Percentiles rank a stretch among this genome's conserved stretches.
Conservation (phyloP, 2,888 invertebrate genomes). For the Listrodromus nycthemerus region DNA sequence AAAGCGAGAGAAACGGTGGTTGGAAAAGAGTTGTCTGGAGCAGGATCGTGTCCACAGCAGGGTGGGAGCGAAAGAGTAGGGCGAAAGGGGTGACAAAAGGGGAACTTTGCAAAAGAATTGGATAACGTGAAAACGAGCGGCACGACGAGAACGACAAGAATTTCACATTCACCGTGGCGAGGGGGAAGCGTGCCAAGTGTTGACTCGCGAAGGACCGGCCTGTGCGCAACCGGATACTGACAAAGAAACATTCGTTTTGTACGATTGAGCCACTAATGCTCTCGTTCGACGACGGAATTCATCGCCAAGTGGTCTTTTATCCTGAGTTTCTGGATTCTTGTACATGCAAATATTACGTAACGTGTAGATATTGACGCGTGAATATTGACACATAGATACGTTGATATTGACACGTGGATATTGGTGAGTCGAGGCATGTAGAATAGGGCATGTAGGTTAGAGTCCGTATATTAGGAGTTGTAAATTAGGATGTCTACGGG, state of each 20-base stretch:
- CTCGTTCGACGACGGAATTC: slow-evolving; percentile 39
- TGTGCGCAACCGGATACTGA: not conserved
- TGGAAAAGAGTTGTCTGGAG: slow-evolving; percentile 6
- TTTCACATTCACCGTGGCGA: slow-evolving; percentile 55
- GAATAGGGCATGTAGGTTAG: too few species aligned
- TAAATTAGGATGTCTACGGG: too few species aligned
- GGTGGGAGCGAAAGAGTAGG: slow-evolving; percentile 22
- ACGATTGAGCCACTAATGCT: slow-evolving; percentile 24
- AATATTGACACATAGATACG: too few species aligned
- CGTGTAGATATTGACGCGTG: too few species aligned
- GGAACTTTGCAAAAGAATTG: slow-evolving; percentile 28
- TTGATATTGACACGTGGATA: too few species aligned
- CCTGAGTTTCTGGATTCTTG: not conserved
- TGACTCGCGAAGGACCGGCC: slow-evolving; percentile 49
- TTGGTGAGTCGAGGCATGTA: too few species aligned
- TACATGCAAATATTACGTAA: too few species aligned
- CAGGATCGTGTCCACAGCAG: slow-evolving; percentile 21
- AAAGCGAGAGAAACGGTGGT: slow-evolving; percentile 17
- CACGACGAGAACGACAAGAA: slow-evolving; percentile 40
- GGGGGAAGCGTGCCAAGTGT: slow-evolving; percentile 55
- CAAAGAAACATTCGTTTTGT: slow-evolving; percentile 23
- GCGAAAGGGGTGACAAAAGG: slow-evolving; percentile 32
- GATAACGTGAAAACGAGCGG: slow-evolving; percentile 50
- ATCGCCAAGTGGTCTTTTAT: slow-evolving; percentile 25
- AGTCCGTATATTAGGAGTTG: too few species aligned